Evolutionary conservation across 2,113 vertebrate species (phyloP).

Genomic region (Nothobranchius kuhntae): DNA sequence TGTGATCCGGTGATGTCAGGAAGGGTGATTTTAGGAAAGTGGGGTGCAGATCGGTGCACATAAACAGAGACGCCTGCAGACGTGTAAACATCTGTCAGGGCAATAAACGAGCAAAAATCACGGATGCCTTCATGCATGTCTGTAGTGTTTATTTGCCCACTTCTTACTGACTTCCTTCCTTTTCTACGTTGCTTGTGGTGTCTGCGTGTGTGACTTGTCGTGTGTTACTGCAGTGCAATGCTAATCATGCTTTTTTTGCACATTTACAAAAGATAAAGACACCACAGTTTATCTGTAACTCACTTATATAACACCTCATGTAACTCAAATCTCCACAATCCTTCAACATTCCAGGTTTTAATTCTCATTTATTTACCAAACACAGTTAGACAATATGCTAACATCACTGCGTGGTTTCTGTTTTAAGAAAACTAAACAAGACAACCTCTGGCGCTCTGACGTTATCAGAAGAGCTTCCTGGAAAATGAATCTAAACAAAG

Average conservation of each 20-base stretch:
- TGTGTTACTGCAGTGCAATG: constrained; percentile 6
- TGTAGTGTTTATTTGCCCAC: constrained; percentile 23
- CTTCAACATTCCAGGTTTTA: neutral
- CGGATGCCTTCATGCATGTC: constrained; percentile 18
- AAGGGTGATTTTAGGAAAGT: constrained; percentile 1
- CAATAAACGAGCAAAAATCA: neutral
- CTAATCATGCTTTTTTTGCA: constrained; percentile 1
- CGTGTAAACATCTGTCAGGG: constrained; percentile 20
- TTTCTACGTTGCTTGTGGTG: neutral
- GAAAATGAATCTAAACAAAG: constrained; percentile 34
- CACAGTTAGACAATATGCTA: neutral
- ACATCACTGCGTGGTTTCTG: constrained; percentile 10
- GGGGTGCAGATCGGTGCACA: neutral
- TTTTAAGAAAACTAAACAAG: neutral
- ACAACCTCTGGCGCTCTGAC: constrained; percentile 8
- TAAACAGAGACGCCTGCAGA: neutral
- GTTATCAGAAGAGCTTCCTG: constrained; percentile 22
- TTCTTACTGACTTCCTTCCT: neutral
- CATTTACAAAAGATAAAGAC: neutral
- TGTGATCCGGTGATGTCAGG: constrained; percentile 15
- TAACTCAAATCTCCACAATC: too few species aligned
- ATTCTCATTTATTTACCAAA: neutral
- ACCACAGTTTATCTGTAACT: neutral
- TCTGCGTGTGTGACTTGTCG: neutral
- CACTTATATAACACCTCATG: neutral